Evolutionary conservation across 2,113 vertebrate genomes (phyloP).

Genomic region (Leptobrachium leishanense): DNA sequence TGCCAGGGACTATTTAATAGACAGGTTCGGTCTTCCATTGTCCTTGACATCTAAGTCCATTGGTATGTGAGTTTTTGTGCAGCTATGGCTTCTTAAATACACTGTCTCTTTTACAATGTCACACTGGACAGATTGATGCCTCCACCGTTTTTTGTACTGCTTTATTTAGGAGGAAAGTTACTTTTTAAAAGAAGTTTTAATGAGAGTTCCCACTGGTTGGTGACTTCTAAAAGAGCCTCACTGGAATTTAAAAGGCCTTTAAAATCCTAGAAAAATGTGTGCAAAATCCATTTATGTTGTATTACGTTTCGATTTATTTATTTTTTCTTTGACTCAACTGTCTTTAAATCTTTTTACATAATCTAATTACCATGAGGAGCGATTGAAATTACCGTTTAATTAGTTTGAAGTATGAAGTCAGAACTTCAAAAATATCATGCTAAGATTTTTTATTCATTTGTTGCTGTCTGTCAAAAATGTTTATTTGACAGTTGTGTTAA

Average conservation of each 20-base stretch:
- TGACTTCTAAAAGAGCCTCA: not conserved
- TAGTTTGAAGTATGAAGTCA: no score
- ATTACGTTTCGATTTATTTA: conserved; percentile 14
- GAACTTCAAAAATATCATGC: no score
- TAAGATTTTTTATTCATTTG: no score
- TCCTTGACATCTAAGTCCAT: conserved; percentile 20
- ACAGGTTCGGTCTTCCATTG: conserved; percentile 25
- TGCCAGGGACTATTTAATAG: not conserved
- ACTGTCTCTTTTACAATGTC: conserved; percentile 15
- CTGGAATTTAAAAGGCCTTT: conserved; percentile 16
- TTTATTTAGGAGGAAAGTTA: conserved; percentile 33
- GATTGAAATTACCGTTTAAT: no score
- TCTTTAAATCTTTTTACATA: conserved; percentile 48
- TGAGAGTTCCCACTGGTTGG: conserved; percentile 37
- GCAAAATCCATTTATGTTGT: not conserved
- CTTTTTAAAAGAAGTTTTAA: conserved; percentile 27
- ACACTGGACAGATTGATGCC: conserved; percentile 34
- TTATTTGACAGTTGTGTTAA: no score
- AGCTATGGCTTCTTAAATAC: conserved; percentile 6
- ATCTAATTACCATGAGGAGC: no score
- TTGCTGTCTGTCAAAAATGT: no score
- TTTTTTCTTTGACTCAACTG: not conserved
- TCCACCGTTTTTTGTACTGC: conserved; percentile 19
- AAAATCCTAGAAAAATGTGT: conserved; percentile 9
- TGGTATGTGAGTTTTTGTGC: conserved; percentile 25